Evolutionary conservation across 2,888 invertebrate species (phyloP), one percentile per base, ranked within the genome.

Genomic region (Polydrusus cervinus): DNA sequence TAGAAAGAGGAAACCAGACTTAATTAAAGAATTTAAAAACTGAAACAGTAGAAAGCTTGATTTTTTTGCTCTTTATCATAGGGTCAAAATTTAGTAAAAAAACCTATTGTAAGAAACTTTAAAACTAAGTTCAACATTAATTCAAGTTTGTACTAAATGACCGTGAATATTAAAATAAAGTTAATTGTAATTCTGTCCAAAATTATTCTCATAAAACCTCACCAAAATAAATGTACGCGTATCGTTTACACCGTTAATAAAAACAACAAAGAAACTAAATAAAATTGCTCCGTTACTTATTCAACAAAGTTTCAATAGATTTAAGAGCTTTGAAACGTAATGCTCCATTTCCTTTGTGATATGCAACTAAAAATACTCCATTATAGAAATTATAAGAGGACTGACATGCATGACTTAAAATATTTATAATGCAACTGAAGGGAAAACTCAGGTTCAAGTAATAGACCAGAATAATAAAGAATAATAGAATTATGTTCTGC

Each of bases 381-480:
- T 60, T 69, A 69, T 38, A 67, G 20, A 73, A 60, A 73, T 73
- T 73, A 73, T 66, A 67, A 66, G 57, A 67, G 61, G 60, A 38
- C 57, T 18, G 72, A 61, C 72, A 73, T 73, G 72, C 66, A 25
- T 47, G 34, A 13, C 30, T 66, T 73, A 53, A 67, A 73, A 73
- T 73, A 66, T 61, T 73, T 67, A 55, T 34, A 64, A 47, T 62
- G 38, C 40, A 25, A 38, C 30, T 38, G 51, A 30, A 16, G 14
- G 53, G 20, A 53, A 30, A 55, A 71, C 55, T 62, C 30, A 64
- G 51, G 38, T 55, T 62, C 16, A 64, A 40, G 38, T 55, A 57
- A 61, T 69, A 61, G 14, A 47, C 65, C 51, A 14, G 47, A 45
- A 45, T 53, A 45, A n/a, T n/a, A n/a, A n/a, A n/a, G n/a, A 13